Conservation (phyloP, 2,113 vertebrate species). For the Bubo blakistoni region DNA sequence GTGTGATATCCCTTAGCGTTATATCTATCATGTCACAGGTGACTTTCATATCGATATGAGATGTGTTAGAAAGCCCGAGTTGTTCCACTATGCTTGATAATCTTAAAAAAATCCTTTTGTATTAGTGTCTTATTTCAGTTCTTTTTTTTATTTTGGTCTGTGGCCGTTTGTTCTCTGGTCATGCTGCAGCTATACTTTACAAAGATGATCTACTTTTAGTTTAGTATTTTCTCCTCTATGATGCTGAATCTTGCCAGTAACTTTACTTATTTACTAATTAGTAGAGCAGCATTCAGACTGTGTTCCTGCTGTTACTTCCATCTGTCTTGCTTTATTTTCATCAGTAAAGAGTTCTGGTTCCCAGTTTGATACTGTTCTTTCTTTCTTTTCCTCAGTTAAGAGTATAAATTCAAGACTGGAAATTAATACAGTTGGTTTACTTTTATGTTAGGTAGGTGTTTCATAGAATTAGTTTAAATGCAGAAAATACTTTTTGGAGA, state of each 20-base stretch:
- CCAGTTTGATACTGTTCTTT: background rate
- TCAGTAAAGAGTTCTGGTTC: background rate
- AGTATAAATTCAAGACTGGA: background rate
- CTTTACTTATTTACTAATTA: background rate
- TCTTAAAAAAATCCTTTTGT: background rate
- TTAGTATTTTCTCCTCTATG: background rate
- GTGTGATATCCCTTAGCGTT: background rate
- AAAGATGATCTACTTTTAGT: background rate
- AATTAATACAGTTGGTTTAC: background rate
- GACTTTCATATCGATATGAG: background rate
- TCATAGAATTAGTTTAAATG: background rate
- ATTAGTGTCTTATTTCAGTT: background rate
- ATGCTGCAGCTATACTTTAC: background rate
- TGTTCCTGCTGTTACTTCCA: background rate
- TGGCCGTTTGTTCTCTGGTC: background rate
- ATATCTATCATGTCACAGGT: background rate
- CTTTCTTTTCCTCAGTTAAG: background rate
- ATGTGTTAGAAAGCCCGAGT: background rate
- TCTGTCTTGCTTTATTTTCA: background rate
- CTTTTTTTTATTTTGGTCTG: background rate
- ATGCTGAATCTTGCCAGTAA: background rate
- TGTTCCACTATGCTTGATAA: background rate
- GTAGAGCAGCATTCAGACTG: background rate
- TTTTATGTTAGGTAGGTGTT: background rate
- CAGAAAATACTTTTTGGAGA: background rate